These are phyloP conservation scores for Diarsia brunnea DNA, from an alignment of 2,888 invertebrate species.

Conservation along the genomic window DNA sequence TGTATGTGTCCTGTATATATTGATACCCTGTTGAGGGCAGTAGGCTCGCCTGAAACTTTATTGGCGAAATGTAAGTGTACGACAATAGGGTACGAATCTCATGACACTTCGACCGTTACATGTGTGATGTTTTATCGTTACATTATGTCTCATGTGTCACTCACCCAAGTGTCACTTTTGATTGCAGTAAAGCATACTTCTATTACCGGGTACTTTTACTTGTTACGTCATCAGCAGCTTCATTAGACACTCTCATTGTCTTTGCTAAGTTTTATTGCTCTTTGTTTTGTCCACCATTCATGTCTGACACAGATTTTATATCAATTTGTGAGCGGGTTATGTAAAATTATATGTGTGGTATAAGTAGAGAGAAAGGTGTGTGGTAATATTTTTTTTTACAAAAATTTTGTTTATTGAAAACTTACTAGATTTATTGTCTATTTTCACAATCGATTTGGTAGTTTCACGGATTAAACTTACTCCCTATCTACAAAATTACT, in stretches of 20 bases:
- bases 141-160: background rate
- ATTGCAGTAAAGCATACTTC: background rate
- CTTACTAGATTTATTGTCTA: too few species aligned
- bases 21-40: background rate
- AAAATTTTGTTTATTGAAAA: background rate
- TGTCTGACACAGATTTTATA: constrained; percentile 50
- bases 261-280: constrained; percentile 51
- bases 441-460: background rate
- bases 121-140: background rate
- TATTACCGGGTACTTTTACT: constrained; percentile 62
- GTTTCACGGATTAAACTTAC: background rate
- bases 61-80: background rate
- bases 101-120: background rate
- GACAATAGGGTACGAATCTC: background rate
- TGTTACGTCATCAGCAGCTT: constrained; percentile 44
- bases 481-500: background rate
- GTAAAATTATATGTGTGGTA: constrained; percentile 36
- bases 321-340: constrained; percentile 42
- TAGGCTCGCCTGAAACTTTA: background rate
- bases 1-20: too few species aligned
- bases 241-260: constrained; percentile 55
- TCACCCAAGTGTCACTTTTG: background rate
- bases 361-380: constrained; percentile 30
- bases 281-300: constrained; percentile 56
- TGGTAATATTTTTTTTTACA: background rate